phyloP scores from a whole-genome alignment of 2,888 invertebrate genomes.

The Drosophila borborema region DNA sequence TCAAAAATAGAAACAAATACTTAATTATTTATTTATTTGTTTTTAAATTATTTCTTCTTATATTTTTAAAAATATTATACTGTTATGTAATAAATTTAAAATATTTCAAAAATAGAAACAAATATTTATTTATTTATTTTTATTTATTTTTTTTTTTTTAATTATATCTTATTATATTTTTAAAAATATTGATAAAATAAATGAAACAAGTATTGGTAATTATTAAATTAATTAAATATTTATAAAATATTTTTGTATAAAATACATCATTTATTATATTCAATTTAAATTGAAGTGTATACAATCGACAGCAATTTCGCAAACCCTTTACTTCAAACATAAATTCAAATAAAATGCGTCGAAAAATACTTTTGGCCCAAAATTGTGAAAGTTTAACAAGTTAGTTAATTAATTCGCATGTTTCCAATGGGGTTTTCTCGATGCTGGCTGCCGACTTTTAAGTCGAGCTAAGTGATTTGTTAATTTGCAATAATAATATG shows the following conservation, averaged over 20 bases:
- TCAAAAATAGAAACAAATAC: too few relatives aligned
- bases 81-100: too few relatives aligned
- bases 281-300: background rate
- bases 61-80: too few relatives aligned
- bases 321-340: conserved; percentile 8
- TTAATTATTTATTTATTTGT: too few relatives aligned
- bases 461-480: conserved; percentile 70
- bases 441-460: conserved; percentile 12
- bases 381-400: conserved; percentile 71
- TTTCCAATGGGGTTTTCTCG: conserved; percentile 27
- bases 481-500: conserved; percentile 62
- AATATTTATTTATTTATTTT: too few relatives aligned
- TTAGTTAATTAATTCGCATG: conserved; percentile 73
- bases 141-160: too few relatives aligned
- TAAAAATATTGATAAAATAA: too few relatives aligned
- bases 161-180: too few relatives aligned
- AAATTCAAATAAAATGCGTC: conserved; percentile 56
- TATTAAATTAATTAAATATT: too few relatives aligned
- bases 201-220: too few relatives aligned
- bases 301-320: background rate
- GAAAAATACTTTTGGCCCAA: conserved; percentile 37
- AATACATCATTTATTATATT: background rate
- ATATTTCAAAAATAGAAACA: too few relatives aligned
- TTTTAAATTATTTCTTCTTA: too few relatives aligned
- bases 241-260: background rate